Conservation (phyloP, 2,888 invertebrate genomes). For the Papilio demoleus region DNA sequence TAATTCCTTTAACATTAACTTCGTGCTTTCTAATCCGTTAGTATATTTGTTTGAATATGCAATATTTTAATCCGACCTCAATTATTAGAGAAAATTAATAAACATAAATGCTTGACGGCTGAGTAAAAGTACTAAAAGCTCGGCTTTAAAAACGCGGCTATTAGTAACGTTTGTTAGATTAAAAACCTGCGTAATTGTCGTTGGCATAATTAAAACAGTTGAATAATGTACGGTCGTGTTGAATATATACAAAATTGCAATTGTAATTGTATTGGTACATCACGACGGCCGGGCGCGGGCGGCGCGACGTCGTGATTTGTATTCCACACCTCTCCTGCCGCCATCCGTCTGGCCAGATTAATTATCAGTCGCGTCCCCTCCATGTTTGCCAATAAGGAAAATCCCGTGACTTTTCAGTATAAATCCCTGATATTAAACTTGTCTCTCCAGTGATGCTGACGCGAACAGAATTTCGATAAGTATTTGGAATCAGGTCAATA, state of each 20-base stretch:
- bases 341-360: slow-evolving; percentile 79
- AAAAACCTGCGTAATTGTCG: slow-evolving; percentile 6
- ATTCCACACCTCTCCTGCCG: slow-evolving; percentile 66
- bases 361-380: slow-evolving; percentile 74
- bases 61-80: background rate
- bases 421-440: slow-evolving; percentile 56
- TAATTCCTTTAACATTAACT: background rate
- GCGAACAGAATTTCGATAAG: slow-evolving; percentile 41
- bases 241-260: slow-evolving; percentile 33
- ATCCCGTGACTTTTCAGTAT: slow-evolving; percentile 67
- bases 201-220: slow-evolving; percentile 1
- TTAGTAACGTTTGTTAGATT: slow-evolving; percentile 10
- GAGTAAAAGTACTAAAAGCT: background rate
- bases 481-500: slow-evolving; percentile 12
- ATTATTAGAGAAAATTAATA: background rate
- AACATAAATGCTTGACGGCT: background rate
- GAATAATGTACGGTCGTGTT: slow-evolving; percentile 22
- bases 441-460: slow-evolving; percentile 32
- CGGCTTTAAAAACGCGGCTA: background rate
- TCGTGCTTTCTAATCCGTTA: background rate
- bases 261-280: slow-evolving; percentile 51
- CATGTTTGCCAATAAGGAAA: slow-evolving; percentile 79
- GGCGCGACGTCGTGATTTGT: slow-evolving; percentile 66
- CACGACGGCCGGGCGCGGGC: slow-evolving; percentile 45
- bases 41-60: background rate